Evolutionary conservation across 2,113 vertebrate genomes (phyloP), one percentile per base, ranked within the genome.

Genomic region (Stigmatopora nigra): DNA sequence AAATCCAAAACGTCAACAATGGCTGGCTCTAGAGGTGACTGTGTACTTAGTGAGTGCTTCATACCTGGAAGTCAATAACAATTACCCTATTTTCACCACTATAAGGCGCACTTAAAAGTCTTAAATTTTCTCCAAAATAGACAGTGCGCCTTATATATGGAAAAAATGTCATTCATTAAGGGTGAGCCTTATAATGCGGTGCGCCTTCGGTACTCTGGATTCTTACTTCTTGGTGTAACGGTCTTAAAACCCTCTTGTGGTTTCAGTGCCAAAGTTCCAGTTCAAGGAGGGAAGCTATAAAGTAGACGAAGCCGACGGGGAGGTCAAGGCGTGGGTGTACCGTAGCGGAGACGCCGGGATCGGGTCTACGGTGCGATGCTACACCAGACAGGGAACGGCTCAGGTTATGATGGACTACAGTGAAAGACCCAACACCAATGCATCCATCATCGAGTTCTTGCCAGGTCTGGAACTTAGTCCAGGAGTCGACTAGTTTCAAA

Each of bases 381-480:
- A 89, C 65, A 92, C 93, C 19, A 83, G 84, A 35, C 93, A 93
- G 73, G 90, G 91, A 45, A 90, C 92, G 20, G 92, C 92, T 25
- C 89, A 93, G 76, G 92, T 93, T 69, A 91, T 89, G 83, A 85
- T 89, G 89, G 92, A 92, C 79, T 93, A 92, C 70, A 78, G 81
- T 6, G 92, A 93, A 75, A 87, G 88, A 49, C 92, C 92, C 64
- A 92, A 92, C 45, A 92, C 91, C 3, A 91, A 91, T 14, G 83
- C 86, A 2, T 91, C 91, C 19, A 5, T 86, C 68, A 70, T 91
- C 64, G 86, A 85, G 2, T 92, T 94, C 80, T 79, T 93, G 5
- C 89, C 91, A 84, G 91, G 91, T 93, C 46, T 81, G 13, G 25
- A 25, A 25, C 20, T 11, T 22, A 31, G 53, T 22, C 20, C 4